A percentile compares a stretch with the other conserved stretches of the same genome.
Conservation (phyloP, 2,888 invertebrate species). For the Lamellibrachia satsuma region DNA sequence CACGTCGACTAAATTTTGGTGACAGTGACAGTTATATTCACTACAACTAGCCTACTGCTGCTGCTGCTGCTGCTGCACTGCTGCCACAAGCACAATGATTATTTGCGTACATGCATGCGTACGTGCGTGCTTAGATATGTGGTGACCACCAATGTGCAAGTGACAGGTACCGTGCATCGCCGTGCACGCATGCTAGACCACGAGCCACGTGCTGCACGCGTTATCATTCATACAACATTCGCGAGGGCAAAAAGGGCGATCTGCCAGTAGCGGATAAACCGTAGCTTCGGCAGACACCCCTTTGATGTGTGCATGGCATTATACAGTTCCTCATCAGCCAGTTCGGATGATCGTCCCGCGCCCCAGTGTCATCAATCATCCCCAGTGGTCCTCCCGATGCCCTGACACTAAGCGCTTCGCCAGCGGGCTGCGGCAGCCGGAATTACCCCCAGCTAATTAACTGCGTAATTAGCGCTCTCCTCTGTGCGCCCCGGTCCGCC, state of each 20-base stretch:
- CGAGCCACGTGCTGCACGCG: background rate
- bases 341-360: background rate
- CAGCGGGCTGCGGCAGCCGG: background rate
- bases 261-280: background rate
- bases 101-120: background rate
- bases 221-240: background rate
- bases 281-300: background rate
- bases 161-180: background rate
- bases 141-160: background rate
- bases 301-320: background rate
- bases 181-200: background rate
- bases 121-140: background rate
- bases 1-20: too few species aligned
- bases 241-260: conserved; percentile 9
- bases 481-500: background rate
- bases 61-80: too few species aligned
- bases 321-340: background rate
- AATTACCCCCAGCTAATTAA: background rate
- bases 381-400: background rate
- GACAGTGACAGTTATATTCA: too few species aligned
- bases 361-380: background rate
- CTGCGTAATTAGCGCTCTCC: conserved; percentile 17
- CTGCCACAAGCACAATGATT: too few species aligned
- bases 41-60: too few species aligned
- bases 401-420: conserved; percentile 13